Evolutionary conservation across 2,113 vertebrate species (phyloP).

Genomic region (Oceanites oceanicus): DNA sequence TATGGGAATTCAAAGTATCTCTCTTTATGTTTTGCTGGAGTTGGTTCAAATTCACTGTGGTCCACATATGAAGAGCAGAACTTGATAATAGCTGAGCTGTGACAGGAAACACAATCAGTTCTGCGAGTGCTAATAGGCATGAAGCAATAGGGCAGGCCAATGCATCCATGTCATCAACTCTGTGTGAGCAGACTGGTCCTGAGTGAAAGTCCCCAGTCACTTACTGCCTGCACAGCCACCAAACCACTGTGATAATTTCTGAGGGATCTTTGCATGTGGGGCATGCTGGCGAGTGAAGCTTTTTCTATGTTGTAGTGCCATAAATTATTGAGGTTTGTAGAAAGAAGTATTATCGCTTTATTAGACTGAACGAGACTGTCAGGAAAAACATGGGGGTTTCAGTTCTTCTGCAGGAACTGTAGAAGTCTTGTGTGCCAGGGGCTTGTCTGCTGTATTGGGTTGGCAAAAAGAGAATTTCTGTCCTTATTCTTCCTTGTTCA

Average conservation of each 20-base stretch:
- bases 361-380: fast-evolving
- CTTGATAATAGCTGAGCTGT: neutral
- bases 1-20: neutral
- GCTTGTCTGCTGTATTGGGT: neutral
- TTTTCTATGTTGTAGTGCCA: neutral
- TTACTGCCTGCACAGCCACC: neutral
- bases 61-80: constrained; percentile 35
- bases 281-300: neutral
- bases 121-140: neutral
- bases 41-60: constrained; percentile 23
- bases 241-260: neutral
- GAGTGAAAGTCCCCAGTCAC: neutral
- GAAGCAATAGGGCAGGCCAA: neutral
- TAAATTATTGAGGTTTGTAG: neutral
- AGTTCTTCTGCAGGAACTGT: neutral
- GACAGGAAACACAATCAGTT: neutral
- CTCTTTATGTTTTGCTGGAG: neutral
- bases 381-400: neutral
- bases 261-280: neutral
- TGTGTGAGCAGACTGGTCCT: neutral
- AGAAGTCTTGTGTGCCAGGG: neutral
- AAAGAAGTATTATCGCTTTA: neutral
- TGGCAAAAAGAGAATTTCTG: neutral
- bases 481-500: neutral
- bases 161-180: neutral